Evolutionary conservation across 1,140 invertebrate genomes (phyloP).

Genomic region (Drosophila yakuba): DNA sequence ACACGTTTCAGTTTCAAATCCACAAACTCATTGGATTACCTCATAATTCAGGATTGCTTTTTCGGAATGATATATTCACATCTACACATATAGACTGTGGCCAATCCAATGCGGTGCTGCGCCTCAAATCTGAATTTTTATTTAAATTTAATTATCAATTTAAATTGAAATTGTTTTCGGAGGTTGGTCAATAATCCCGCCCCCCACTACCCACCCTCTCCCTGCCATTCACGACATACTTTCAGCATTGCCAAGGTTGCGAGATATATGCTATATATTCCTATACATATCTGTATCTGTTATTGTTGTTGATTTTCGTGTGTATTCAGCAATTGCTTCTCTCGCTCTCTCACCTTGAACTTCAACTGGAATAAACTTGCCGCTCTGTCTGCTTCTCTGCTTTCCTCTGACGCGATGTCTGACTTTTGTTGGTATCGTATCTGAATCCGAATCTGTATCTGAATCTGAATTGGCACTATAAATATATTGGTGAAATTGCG

Average conservation of each 20-base stretch:
- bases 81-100: background rate
- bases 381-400: conserved; percentile 49
- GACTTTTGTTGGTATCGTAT: conserved; percentile 42
- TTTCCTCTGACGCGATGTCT: conserved; percentile 41
- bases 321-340: conserved; percentile 59
- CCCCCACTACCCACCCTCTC: too few species aligned
- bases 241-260: conserved; percentile 34
- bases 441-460: conserved; percentile 25
- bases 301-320: conserved; percentile 31
- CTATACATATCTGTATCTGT: conserved; percentile 3
- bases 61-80: conserved; percentile 13
- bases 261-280: conserved; percentile 23
- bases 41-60: conserved; percentile 23
- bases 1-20: background rate
- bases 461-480: conserved; percentile 28
- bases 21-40: conserved; percentile 21
- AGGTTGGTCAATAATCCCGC: conserved; percentile 15
- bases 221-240: conserved; percentile 20
- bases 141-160: conserved; percentile 73
- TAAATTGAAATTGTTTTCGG: conserved; percentile 63
- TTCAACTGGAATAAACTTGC: conserved; percentile 79
- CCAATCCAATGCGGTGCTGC: conserved; percentile 19
- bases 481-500: conserved; percentile 38
- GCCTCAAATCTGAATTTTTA: conserved; percentile 44
- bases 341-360: conserved; percentile 68